Percentiles rank a stretch among this genome's conserved stretches.
phyloP scores from a whole-genome alignment of 2,797 vertebrate genomes.

The Micromesistius poutassou region DNA sequence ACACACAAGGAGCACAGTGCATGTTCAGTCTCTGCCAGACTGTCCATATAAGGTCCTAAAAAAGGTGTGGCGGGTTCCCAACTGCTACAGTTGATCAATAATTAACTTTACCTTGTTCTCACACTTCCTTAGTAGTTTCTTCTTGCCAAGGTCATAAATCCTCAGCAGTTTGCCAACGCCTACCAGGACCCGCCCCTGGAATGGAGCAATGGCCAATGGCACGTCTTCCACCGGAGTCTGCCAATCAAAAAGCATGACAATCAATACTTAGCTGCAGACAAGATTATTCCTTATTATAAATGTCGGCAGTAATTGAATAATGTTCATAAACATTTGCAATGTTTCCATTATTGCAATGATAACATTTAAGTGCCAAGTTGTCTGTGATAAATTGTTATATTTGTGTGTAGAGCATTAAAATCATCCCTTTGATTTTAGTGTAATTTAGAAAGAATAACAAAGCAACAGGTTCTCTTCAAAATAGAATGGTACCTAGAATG shows the following conservation, averaged over 20 bases:
- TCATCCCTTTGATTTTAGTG: too few species aligned
- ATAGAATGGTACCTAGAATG: too few species aligned
- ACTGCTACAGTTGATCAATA: neutral
- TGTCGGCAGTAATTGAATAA: neutral
- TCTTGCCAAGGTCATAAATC: constrained; percentile 96
- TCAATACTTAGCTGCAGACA: neutral
- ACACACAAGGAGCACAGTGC: neutral
- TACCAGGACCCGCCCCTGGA: constrained; percentile 90
- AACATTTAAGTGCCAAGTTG: too few species aligned
- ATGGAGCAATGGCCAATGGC: constrained; percentile 93
- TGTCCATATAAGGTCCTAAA: neutral
- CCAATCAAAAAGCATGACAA: constrained; percentile 16
- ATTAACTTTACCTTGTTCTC: constrained; percentile 88
- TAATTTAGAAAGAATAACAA: too few species aligned
- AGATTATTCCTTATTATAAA: neutral
- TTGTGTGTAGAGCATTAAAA: too few species aligned
- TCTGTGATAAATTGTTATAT: too few species aligned
- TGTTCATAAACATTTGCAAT: too few species aligned
- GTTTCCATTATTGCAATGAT: too few species aligned
- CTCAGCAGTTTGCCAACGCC: constrained; percentile 95
- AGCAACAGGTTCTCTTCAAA: too few species aligned
- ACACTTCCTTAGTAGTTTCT: constrained; percentile 96
- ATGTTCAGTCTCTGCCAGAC: neutral
- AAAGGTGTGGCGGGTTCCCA: neutral
- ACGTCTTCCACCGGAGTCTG: constrained; percentile 97